Evolutionary conservation across 2,113 vertebrate genomes (phyloP), one percentile per base, ranked within the genome.

Genomic region (Gymnarchus niloticus): DNA sequence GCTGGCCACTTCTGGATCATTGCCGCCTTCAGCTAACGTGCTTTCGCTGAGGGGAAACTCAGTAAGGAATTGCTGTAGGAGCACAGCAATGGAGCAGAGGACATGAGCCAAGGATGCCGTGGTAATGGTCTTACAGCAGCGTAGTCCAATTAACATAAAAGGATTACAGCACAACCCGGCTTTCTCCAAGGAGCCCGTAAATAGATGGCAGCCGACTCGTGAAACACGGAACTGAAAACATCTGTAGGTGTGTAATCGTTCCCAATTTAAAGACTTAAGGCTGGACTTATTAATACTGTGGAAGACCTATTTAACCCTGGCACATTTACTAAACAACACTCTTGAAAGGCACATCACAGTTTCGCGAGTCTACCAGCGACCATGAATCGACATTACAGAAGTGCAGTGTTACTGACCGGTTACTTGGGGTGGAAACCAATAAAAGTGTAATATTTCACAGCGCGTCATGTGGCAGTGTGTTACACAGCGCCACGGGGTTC

Each of bases 91-190:
- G 19, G 65, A 52, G 49, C 21, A 4, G 83, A 21, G 8, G 25
- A 76, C n/a, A 54, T 41, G 48, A 81, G 77, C 44, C 44, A 14
- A 25, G 56, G 78, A 44, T 33, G 46, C 25, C 19, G n/a, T 41
- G 56, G 65, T 86, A 86, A 86, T 61, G 14, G 85, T 51, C 28
- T 86, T 69, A 51, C 78, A 25, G 77, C 44, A 48, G 8, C 23
- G 77, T 56, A 82, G 56, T 81, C 25, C 37, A n/a, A 86, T 86
- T 86, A 81, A 56, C 41, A 56, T 82, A 86, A 86, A 41, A 52
- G 85, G 85, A 86, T 86, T 86, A 82, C 44, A 1, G 41, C 77
- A 46, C 56, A 37, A 41, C 73, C 37, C 25, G 44, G 48, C 57
- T 28, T 25, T 23, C 56, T 33, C 77, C 33, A 52, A 59, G 85